Percentiles rank a stretch among this genome's conserved stretches.
These are phyloP conservation scores for Eriosoma lanigerum DNA, from an alignment of 1,140 invertebrate genomes.

Conservation along the genomic window DNA sequence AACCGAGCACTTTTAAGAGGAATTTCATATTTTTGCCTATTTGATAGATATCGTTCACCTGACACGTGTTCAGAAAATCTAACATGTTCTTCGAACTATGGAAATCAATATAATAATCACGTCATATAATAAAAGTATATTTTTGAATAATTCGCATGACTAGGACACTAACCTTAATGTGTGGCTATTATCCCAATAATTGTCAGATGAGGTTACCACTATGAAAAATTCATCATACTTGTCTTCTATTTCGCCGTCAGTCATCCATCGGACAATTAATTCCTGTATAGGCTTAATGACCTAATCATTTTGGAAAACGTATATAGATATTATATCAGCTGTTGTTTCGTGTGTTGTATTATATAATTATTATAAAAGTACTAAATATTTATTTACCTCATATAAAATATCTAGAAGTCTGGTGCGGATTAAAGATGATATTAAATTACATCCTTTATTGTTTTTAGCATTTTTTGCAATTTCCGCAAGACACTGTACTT, in stretches of 20 bases:
- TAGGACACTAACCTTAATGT: not conserved
- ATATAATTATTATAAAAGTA: no score
- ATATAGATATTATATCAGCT: no score
- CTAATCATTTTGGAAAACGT: not conserved
- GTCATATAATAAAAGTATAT: not conserved
- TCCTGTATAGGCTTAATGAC: not conserved
- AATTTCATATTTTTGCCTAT: conserved; percentile 14
- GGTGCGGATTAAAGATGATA: not conserved
- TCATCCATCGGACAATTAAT: not conserved
- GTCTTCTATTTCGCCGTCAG: not conserved
- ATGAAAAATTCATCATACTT: conserved; percentile 25
- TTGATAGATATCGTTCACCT: not conserved
- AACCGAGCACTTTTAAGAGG: not conserved
- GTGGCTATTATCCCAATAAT: not conserved
- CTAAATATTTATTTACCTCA: no score
- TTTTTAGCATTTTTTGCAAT: not conserved
- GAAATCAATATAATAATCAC: not conserved
- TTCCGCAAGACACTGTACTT: not conserved
- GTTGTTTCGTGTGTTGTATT: no score
- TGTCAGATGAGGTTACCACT: not conserved
- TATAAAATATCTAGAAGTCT: not conserved
- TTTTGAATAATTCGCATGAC: not conserved
- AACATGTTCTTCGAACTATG: conserved; percentile 6
- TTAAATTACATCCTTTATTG: not conserved
- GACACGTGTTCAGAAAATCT: not conserved